Evolutionary conservation across 2,888 invertebrate genomes (phyloP), one percentile per base, ranked within the genome.

Genomic region (Idaea straminata): DNA sequence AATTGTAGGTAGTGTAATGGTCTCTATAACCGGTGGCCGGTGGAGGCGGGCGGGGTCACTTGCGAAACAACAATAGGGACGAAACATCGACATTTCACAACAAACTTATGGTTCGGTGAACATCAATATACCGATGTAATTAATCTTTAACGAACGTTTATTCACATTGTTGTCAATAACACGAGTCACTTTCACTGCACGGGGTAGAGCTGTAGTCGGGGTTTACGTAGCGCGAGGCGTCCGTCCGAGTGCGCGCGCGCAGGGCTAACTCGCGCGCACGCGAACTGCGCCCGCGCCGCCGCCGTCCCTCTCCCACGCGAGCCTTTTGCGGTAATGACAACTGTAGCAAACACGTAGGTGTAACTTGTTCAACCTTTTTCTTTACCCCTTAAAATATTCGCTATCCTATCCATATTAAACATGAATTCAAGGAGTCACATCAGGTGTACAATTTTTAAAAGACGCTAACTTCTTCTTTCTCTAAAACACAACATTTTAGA

Each of bases 181-280:
- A 81, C 82, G 78, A 80, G 77, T 75, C 72, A 89, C 90, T 91
- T 91, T 91, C 91, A 90, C 91, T 88, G 79, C 79, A 76, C 76
- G 78, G 73, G 74, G 73, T 70, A 70, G 69, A 75, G 73, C 72
- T 75, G 67, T 69, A 70, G 72, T 74, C 74, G 69, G 69, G 67
- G 66, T 64, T 62, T 47, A 36, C 47, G 47, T 47, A 47, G 64
- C 71, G 70, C 70, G 66, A 81, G 82, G 85, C 90, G 92, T 83
- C 84, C 88, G 85, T 77, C 75, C 84, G 72, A 77, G 73, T 77
- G 83, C 88, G 89, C 88, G 74, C 76, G 83, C 89, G 85, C 87
- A 85, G 89, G 90, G 88, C 87, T 79, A 78, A 91, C 92, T 89
- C 84, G 83, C 84, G 84, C 75, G 73, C 79, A 73, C 74, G 69